Evolutionary conservation across 1,140 invertebrate species (phyloP).

Genomic region (Diachasmimorpha longicaudata): DNA sequence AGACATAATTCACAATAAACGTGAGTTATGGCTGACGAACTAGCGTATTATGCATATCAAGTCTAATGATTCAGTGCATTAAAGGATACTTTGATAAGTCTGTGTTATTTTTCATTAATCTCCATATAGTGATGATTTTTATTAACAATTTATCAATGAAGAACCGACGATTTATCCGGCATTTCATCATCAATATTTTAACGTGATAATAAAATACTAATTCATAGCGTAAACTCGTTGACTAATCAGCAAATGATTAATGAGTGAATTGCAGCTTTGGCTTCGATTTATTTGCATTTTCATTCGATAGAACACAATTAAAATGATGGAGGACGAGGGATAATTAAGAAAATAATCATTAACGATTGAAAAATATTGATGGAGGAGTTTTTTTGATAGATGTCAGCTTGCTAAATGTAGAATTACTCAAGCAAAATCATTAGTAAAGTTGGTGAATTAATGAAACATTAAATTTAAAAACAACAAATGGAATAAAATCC

Average conservation of each 20-base stretch:
- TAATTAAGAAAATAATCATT: neutral
- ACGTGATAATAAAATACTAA: neutral
- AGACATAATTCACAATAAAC: neutral
- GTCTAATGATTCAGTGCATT: neutral
- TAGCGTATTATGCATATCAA: neutral
- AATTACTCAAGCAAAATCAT: neutral
- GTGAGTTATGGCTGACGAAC: neutral
- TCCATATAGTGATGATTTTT: neutral
- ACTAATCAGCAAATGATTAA: neutral
- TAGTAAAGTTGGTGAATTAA: neutral
- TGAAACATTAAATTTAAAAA: neutral
- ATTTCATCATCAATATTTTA: neutral
- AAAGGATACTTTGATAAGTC: conserved; percentile 1
- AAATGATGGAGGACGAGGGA: no score
- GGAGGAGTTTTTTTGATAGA: neutral
- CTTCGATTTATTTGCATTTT: neutral
- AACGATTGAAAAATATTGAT: neutral
- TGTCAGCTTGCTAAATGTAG: neutral
- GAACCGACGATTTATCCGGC: no score
- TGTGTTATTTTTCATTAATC: neutral
- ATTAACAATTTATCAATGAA: neutral
- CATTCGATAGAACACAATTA: neutral
- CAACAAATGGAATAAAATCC: conserved; percentile 23
- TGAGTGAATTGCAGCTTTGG: neutral
- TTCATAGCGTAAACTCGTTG: neutral